Conservation (phyloP, 2,113 vertebrate genomes). For the Oreocharis arfaki region DNA sequence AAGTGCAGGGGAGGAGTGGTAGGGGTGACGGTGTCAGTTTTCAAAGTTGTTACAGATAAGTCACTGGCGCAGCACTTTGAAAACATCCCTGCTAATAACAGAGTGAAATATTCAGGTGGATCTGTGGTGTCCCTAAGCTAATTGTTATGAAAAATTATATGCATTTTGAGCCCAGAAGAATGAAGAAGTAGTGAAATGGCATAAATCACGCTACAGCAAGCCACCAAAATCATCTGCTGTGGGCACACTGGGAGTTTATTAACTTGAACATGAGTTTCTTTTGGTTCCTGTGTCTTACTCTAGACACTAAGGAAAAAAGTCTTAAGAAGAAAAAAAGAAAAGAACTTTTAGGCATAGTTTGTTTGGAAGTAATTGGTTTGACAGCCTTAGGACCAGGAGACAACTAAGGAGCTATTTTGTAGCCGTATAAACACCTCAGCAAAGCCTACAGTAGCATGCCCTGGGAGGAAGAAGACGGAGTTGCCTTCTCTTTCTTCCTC, state of each 20-base stretch:
- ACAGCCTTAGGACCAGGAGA: neutral
- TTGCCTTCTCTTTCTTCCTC: neutral
- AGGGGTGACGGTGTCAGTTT: neutral
- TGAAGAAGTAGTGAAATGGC: neutral
- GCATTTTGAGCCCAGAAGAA: neutral
- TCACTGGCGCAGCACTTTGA: neutral
- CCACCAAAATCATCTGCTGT: neutral
- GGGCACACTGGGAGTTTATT: neutral
- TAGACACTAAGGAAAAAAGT: neutral
- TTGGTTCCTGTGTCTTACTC: neutral
- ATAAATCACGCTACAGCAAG: neutral
- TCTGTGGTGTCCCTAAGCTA: neutral
- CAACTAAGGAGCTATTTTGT: neutral
- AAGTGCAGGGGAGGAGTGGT: accelerated
- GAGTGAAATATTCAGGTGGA: neutral
- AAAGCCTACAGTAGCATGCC: neutral
- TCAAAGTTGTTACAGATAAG: neutral
- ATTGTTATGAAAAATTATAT: neutral
- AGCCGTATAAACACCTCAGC: neutral
- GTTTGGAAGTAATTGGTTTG: neutral
- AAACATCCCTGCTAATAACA: neutral
- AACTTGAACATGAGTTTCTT: neutral
- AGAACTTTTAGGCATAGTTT: neutral
- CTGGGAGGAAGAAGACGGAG: neutral
- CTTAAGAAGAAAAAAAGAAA: neutral